Evolutionary conservation across 2,797 vertebrate species (phyloP).

Genomic region (Hydrocynus forskahlii): DNA sequence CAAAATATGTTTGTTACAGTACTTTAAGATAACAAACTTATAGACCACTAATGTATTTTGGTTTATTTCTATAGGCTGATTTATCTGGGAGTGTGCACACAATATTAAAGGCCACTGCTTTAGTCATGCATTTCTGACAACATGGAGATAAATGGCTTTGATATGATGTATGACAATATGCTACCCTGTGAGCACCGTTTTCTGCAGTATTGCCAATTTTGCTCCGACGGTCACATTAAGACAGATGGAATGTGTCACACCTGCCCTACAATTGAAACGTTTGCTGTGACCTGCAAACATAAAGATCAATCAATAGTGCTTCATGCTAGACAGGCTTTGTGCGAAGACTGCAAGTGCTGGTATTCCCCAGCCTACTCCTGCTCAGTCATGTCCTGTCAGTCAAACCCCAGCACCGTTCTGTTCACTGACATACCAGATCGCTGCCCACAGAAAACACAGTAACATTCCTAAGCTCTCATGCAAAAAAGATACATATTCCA

Average conservation of each 20-base stretch:
- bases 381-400: constrained; percentile 50
- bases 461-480: not conserved
- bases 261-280: constrained; percentile 55
- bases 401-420: constrained; percentile 40
- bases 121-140: no score
- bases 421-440: constrained; percentile 43
- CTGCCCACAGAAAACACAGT: constrained; percentile 26
- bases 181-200: not conserved
- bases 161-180: not conserved
- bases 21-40: no score
- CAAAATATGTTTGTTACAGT: no score
- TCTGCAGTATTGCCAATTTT: not conserved
- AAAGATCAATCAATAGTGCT: constrained; percentile 70
- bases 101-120: no score
- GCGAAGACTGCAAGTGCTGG: constrained; percentile 46
- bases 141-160: no score
- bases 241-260: constrained; percentile 45
- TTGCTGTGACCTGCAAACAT: constrained; percentile 63
- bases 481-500: no score
- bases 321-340: constrained; percentile 58
- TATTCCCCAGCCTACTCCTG: constrained; percentile 54
- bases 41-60: no score
- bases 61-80: no score
- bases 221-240: not conserved
- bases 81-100: no score